Percentiles rank a stretch among this genome's conserved stretches.
Evolutionary conservation across 1,140 invertebrate species (phyloP).

Genomic region (Paraescarpia echinospica): DNA sequence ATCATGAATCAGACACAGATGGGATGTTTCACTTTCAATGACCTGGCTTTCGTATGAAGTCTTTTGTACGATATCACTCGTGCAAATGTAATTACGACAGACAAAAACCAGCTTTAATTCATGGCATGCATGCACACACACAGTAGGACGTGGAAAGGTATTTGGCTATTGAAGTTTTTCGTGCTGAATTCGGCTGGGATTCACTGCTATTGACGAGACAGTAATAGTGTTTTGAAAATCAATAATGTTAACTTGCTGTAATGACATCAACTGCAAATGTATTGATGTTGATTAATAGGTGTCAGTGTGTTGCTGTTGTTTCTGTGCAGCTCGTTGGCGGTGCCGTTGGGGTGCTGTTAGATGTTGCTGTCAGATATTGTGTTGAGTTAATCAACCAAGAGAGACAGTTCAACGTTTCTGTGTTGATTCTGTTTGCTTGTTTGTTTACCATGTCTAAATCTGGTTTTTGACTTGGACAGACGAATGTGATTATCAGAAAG

Average conservation of each 20-base stretch:
- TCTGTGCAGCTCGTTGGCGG: not conserved
- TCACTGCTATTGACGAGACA: not conserved
- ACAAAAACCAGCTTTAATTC: not conserved
- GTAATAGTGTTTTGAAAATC: not conserved
- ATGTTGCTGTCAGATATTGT: not conserved
- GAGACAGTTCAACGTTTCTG: not conserved
- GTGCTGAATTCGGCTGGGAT: not conserved
- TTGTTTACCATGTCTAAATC: not conserved
- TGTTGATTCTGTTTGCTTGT: not conserved
- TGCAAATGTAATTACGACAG: not conserved
- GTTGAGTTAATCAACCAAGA: not conserved
- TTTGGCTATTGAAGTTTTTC: not conserved
- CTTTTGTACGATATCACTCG: not conserved
- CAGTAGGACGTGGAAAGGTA: not conserved
- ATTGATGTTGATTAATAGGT: not conserved
- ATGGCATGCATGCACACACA: not conserved
- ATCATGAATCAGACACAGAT: not conserved
- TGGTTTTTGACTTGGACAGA: too few species aligned
- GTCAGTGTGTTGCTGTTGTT: not conserved
- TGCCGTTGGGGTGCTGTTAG: not conserved
- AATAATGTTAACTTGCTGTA: not conserved
- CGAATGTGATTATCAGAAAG: too few species aligned
- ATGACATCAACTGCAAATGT: not conserved
- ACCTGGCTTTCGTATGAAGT: not conserved
- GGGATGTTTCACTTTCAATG: not conserved